Evolutionary conservation across 2,888 invertebrate genomes (phyloP).

Genomic region (Athrips mouffetella): DNA sequence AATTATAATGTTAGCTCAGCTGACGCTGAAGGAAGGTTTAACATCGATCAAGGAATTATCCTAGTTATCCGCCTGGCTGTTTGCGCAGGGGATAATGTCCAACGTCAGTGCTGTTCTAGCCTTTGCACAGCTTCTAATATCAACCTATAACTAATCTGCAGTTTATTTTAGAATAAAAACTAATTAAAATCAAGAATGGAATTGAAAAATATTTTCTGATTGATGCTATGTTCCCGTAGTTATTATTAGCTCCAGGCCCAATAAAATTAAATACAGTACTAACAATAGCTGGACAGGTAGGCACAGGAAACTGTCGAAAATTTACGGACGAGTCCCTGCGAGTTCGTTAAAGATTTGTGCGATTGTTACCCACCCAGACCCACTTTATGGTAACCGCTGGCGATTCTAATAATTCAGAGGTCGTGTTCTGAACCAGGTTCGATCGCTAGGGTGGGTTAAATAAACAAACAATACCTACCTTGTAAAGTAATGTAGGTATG

Average conservation of each 20-base stretch:
- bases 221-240: too few relatives aligned
- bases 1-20: not conserved
- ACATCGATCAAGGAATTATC: conserved; percentile 67
- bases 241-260: too few relatives aligned
- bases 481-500: too few relatives aligned
- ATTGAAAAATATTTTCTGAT: too few relatives aligned
- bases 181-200: too few relatives aligned
- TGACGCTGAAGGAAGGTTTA: conserved; percentile 32
- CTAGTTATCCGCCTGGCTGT: conserved; percentile 59
- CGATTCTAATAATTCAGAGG: not conserved
- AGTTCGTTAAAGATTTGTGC: conserved; percentile 35
- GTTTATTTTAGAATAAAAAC: too few relatives aligned
- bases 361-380: conserved; percentile 37
- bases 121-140: too few relatives aligned
- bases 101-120: too few relatives aligned
- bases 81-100: conserved; percentile 25
- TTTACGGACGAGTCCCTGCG: not conserved
- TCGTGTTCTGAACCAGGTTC: not conserved
- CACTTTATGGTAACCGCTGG: conserved; percentile 35
- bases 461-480: too few relatives aligned
- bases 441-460: too few relatives aligned
- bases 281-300: not conserved
- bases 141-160: too few relatives aligned
- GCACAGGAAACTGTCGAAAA: not conserved
- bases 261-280: too few relatives aligned